These are phyloP conservation scores for Pantherophis alleghaniensis DNA, from an alignment of 2,797 vertebrate species.

Conservation along the genomic window DNA sequence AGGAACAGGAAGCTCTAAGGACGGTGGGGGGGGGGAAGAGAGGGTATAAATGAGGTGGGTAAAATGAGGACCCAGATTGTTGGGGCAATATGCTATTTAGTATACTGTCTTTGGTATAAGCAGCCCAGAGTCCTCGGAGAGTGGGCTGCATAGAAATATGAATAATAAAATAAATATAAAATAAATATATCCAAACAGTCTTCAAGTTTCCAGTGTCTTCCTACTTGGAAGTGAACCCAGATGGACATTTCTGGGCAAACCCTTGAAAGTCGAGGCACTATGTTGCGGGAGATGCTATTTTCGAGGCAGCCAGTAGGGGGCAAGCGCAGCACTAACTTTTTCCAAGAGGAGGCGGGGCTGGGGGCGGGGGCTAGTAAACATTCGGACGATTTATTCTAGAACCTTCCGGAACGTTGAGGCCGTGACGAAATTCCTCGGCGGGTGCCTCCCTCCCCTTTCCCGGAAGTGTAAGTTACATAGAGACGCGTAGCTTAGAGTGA, in stretches of 20 bases:
- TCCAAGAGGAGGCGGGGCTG: background rate
- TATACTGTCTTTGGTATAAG: too few relatives aligned
- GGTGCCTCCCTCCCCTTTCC: background rate
- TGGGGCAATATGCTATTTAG: too few relatives aligned
- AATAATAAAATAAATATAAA: too few relatives aligned
- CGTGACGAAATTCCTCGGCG: background rate
- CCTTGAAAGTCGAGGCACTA: background rate
- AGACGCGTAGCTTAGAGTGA: background rate
- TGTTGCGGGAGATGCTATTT: background rate
- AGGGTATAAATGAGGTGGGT: too few relatives aligned
- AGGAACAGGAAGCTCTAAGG: too few relatives aligned
- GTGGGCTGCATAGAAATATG: too few relatives aligned
- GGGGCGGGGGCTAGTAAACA: rapidly evolving
- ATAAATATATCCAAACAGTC: too few relatives aligned
- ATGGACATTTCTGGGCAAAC: background rate
- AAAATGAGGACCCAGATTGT: too few relatives aligned
- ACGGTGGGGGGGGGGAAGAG: too few relatives aligned
- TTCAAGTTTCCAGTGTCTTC: too few relatives aligned
- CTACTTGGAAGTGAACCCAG: too few relatives aligned
- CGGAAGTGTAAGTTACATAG: background rate
- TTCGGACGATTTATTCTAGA: background rate
- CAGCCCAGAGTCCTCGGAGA: too few relatives aligned
- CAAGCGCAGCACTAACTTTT: background rate
- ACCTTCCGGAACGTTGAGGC: conserved; percentile 1
- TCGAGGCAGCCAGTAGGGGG: background rate